Percentiles rank a stretch among this genome's conserved stretches.
phyloP scores from a whole-genome alignment of 2,888 invertebrate genomes.

The Adineta ricciae region DNA sequence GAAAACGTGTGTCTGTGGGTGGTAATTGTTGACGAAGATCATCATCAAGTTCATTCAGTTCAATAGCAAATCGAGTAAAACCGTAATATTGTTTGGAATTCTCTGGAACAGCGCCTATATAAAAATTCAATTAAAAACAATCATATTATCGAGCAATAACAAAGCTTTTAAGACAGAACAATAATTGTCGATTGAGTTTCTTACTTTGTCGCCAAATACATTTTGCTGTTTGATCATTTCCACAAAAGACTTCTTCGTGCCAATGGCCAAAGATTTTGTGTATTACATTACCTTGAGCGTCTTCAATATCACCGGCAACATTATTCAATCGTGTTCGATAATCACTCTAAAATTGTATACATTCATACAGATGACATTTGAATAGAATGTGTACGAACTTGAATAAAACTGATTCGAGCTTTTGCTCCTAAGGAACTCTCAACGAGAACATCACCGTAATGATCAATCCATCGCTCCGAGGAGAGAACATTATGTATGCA shows the following conservation, averaged over 20 bases:
- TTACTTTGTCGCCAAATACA: constrained; percentile 69
- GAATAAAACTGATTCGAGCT: constrained; percentile 14
- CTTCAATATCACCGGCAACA: background rate
- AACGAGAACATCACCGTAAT: constrained; percentile 58
- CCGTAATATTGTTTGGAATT: constrained; percentile 71
- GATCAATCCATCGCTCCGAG: constrained; percentile 73
- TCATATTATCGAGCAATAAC: too few relatives aligned
- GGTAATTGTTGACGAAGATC: constrained; percentile 57
- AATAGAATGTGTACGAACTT: background rate
- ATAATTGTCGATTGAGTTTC: too few relatives aligned
- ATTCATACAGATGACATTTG: background rate
- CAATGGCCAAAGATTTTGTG: constrained; percentile 66
- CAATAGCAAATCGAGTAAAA: constrained; percentile 72
- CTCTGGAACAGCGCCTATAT: constrained; percentile 64
- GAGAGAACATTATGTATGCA: constrained; percentile 75
- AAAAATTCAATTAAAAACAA: background rate
- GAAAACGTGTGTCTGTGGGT: constrained; percentile 65
- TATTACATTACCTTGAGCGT: constrained; percentile 38
- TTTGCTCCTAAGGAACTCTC: background rate
- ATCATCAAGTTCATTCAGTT: constrained; percentile 63
- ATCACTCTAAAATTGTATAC: background rate
- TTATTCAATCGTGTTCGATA: constrained; percentile 17
- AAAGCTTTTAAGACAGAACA: too few relatives aligned
- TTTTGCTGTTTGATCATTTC: constrained; percentile 59
- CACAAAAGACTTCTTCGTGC: constrained; percentile 69